Conservation (phyloP, 2,797 vertebrate genomes). For the Chloroceryle inda region DNA sequence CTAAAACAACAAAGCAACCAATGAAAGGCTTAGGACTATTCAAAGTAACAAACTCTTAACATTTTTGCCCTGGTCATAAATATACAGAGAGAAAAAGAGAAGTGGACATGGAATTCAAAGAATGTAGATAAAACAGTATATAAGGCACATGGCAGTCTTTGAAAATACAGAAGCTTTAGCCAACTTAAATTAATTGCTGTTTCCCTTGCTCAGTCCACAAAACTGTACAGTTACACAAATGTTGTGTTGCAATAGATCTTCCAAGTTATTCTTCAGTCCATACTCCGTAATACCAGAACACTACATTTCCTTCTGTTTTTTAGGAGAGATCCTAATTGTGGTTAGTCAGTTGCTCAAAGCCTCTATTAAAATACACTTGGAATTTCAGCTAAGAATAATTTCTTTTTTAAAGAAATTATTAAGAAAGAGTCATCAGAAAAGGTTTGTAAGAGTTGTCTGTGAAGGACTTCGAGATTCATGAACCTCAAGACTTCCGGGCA, state of each 20-base stretch:
- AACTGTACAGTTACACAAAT: conserved; percentile 98
- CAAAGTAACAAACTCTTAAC: conserved; percentile 86
- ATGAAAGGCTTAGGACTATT: conserved; percentile 82
- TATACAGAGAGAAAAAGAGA: conserved; percentile 86
- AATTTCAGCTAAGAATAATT: conserved; percentile 87
- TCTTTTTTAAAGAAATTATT: conserved; percentile 84
- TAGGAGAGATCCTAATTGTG: conserved; percentile 85
- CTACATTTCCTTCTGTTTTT: conserved; percentile 83
- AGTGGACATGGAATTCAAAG: conserved; percentile 82
- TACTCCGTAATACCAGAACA: conserved; percentile 80
- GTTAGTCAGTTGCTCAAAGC: conserved; percentile 89
- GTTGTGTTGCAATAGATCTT: conserved; percentile 91
- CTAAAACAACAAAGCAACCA: conserved; percentile 87
- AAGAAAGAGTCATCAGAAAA: conserved; percentile 93
- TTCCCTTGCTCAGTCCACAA: conserved; percentile 92
- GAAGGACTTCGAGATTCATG: conserved; percentile 97
- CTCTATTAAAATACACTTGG: conserved; percentile 91
- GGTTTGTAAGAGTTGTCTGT: conserved; percentile 97
- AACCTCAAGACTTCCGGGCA: conserved; percentile 92
- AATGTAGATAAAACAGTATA: conserved; percentile 87
- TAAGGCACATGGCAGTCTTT: conserved; percentile 93
- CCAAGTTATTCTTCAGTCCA: conserved; percentile 86
- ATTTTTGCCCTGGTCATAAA: conserved; percentile 88
- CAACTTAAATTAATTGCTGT: conserved; percentile 91
- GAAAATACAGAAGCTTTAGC: conserved; percentile 91